A percentile compares a stretch with the other conserved stretches of the same genome.
phyloP scores from a whole-genome alignment of 2,797 vertebrate genomes.

The Kryptopterus vitreolus region DNA sequence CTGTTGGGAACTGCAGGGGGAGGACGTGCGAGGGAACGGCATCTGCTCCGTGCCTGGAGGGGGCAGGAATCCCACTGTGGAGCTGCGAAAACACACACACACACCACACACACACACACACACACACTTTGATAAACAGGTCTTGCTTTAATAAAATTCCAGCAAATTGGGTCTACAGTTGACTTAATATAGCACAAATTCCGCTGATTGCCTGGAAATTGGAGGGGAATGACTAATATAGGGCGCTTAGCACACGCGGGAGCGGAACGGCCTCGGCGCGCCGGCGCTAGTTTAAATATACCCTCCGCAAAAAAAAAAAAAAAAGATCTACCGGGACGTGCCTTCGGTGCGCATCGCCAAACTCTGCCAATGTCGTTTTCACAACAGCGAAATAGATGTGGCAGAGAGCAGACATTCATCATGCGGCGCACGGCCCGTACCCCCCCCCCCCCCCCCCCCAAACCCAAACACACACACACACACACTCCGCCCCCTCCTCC shows the following conservation, averaged over 20 bases:
- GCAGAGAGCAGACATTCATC: slow-evolving; percentile 50
- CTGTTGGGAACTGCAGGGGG: slow-evolving; percentile 83
- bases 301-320: slow-evolving; percentile 30
- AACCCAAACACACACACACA: no score
- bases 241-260: slow-evolving; percentile 39
- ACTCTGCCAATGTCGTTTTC: slow-evolving; percentile 45
- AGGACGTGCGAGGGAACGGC: slow-evolving; percentile 80
- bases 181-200: slow-evolving; percentile 47
- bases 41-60: slow-evolving; percentile 85
- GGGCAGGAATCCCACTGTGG: slow-evolving; percentile 82
- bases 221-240: slow-evolving; percentile 50
- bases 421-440: slow-evolving; percentile 31
- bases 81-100: slow-evolving; percentile 66
- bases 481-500: no score
- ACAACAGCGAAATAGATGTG: slow-evolving; percentile 44
- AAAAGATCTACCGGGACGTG: slow-evolving; percentile 1
- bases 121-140: slow-evolving; percentile 3
- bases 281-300: slow-evolving; percentile 42
- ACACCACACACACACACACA: slow-evolving; percentile 15
- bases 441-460: slow-evolving; percentile 20
- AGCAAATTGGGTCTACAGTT: slow-evolving; percentile 34
- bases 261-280: slow-evolving; percentile 38
- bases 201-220: slow-evolving; percentile 41
- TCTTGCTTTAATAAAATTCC: slow-evolving; percentile 10
- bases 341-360: not conserved